These are phyloP conservation scores for Oscheius sp. DNA, from an alignment of 2,888 invertebrate genomes.

Conservation along the genomic window DNA sequence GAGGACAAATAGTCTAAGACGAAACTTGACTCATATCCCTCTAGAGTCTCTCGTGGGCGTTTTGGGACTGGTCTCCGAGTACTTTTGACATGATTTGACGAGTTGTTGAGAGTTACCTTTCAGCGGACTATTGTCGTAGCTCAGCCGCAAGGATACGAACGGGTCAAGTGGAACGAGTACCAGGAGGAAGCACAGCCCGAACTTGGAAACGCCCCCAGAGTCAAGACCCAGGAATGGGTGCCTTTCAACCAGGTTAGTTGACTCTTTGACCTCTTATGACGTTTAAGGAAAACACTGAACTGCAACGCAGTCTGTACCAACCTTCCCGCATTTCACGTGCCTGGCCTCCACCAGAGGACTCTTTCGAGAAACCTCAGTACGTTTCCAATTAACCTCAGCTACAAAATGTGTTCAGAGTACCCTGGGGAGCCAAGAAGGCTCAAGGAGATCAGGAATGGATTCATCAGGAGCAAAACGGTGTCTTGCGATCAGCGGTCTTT, in stretches of 20 bases:
- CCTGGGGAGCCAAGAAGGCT: constrained; percentile 52
- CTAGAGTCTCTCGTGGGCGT: neutral
- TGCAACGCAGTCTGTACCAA: constrained; percentile 61
- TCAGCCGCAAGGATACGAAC: constrained; percentile 62
- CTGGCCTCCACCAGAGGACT: constrained; percentile 70
- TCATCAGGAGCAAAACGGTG: constrained; percentile 58
- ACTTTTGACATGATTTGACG: neutral
- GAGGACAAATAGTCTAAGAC: constrained; percentile 16
- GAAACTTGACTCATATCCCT: neutral
- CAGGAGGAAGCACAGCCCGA: constrained; percentile 64
- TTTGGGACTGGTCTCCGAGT: neutral
- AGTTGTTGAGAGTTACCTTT: constrained; percentile 31
- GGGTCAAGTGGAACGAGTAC: constrained; percentile 70
- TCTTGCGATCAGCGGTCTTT: constrained; percentile 47
- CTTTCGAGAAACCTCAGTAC: constrained; percentile 44
- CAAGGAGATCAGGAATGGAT: constrained; percentile 67
- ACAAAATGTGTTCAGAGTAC: constrained; percentile 36
- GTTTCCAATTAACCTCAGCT: neutral
- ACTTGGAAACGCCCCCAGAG: constrained; percentile 58
- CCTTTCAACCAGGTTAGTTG: constrained; percentile 57
- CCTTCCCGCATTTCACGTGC: constrained; percentile 63
- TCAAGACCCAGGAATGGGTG: constrained; percentile 70
- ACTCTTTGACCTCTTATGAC: neutral
- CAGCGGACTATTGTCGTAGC: constrained; percentile 69
- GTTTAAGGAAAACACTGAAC: constrained; percentile 44